Evolutionary conservation across 2,888 invertebrate genomes (phyloP), one percentile per base, ranked within the genome.

Genomic region (Polydrusus tereticollis): DNA sequence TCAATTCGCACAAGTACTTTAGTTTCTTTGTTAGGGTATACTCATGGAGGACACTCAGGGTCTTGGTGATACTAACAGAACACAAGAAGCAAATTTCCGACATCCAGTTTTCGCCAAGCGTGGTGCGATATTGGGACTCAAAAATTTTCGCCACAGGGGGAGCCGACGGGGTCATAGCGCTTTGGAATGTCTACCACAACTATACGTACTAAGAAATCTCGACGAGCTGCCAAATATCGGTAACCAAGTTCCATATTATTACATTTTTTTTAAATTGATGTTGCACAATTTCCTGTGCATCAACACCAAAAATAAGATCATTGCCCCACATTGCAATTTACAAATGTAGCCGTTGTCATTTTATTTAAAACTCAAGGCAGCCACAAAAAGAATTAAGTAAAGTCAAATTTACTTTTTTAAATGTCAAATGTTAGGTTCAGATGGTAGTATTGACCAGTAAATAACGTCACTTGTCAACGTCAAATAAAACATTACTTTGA

Each of bases 161-260:
- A 21, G 89, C 91, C 73, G 94, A 94, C 84, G 92, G 92, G 76
- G 89, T 89, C 80, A 91, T 94, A 77, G 91, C 93, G 4, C 87
- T 94, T 67, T 94, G 94, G 94, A 91, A 93, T 86, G 87, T 94
- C 79, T 94, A 94, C 82, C 93, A 93, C 47, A 65, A 65, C 23
- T 71, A 71, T 26, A 71, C 71, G 4, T 71, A 71, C 38, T 71
- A 52, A 63, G n/a, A 29, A 55, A 55, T 55, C 29, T 29, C 16
- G 50, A 52, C 26, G 29, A 55, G 18, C 29, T 55, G 52, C 18
- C 52, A 55, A 55, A 33, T 10, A 8, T 16, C 52, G 16, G 29
- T 55, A 1, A 29, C 29, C 18, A 55, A 29, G 18, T 26, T 55
- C 8, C 52, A 5, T 26, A n/a, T 50, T 50, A n/a, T n/a, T 50